A percentile compares a stretch with the other conserved stretches of the same genome.
Conservation (phyloP, 2,888 invertebrate genomes). For the Xestia ashworthii region DNA sequence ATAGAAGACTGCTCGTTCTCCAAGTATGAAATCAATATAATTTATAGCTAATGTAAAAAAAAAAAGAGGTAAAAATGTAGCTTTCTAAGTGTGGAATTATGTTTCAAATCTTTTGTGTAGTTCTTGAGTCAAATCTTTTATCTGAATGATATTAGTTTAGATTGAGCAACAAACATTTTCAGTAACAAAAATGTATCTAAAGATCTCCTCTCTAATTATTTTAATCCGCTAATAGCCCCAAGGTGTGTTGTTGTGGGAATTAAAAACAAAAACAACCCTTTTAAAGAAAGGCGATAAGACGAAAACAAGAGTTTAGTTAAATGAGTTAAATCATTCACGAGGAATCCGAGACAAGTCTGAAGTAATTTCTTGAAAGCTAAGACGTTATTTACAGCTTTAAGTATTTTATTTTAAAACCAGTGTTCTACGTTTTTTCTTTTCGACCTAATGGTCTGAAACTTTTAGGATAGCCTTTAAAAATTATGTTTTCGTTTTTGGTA, state of each 20-base stretch:
- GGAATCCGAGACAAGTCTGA: slow-evolving; percentile 14
- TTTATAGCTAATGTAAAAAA: too few relatives aligned
- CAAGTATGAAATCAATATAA: too few relatives aligned
- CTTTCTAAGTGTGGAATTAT: too few relatives aligned
- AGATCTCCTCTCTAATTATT: neutral
- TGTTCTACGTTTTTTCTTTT: slow-evolving; percentile 6
- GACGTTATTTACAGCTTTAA: slow-evolving; percentile 25
- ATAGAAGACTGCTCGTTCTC: too few relatives aligned
- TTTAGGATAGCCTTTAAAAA: neutral
- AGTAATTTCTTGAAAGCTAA: slow-evolving; percentile 46
- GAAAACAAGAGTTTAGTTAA: slow-evolving; percentile 27
- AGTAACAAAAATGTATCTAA: neutral
- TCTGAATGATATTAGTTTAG: too few relatives aligned
- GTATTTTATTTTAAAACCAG: slow-evolving; percentile 16
- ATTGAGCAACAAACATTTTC: neutral
- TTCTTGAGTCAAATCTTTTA: too few relatives aligned
- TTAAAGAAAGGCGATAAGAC: neutral
- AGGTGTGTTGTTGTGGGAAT: neutral
- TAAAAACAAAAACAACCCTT: slow-evolving; percentile 7
- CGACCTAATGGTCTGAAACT: neutral
- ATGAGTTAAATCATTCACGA: slow-evolving; percentile 24
- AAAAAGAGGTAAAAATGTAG: too few relatives aligned
- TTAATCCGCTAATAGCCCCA: neutral
- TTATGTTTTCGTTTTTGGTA: neutral
- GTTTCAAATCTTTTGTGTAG: too few relatives aligned